Conservation (phyloP, 2,888 invertebrate genomes). For the Andrena minutula region DNA sequence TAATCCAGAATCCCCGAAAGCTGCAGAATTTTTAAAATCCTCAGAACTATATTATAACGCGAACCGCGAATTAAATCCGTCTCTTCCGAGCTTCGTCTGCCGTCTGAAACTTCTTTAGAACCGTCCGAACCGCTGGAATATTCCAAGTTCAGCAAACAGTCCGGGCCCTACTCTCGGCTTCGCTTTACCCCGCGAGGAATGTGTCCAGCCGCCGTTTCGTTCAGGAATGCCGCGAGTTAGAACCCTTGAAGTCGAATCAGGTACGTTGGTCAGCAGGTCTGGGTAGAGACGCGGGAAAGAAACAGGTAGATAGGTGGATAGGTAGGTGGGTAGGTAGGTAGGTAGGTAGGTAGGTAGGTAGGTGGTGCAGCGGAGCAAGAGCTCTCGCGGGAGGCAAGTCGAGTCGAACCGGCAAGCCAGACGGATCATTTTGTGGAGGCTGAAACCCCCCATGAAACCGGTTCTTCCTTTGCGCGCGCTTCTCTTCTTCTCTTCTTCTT, state of each 20-base stretch:
- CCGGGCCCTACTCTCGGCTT: neutral
- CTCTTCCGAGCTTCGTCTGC: too few species aligned
- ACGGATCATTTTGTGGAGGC: slow-evolving; percentile 79
- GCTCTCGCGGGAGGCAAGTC: slow-evolving; percentile 54
- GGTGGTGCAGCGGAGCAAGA: slow-evolving; percentile 72
- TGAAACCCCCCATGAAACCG: slow-evolving; percentile 77
- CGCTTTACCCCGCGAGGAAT: slow-evolving; percentile 48
- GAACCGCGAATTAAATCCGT: too few species aligned
- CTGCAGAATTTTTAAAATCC: too few species aligned
- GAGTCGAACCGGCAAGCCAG: slow-evolving; percentile 70
- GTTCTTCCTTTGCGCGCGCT: slow-evolving; percentile 67
- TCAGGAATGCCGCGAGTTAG: slow-evolving; percentile 67
- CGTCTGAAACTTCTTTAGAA: too few species aligned
- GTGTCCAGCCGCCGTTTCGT: slow-evolving; percentile 44
- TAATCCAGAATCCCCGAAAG: too few species aligned
- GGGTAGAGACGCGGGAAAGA: slow-evolving; percentile 36
- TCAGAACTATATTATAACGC: too few species aligned
- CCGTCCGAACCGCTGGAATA: too few species aligned
- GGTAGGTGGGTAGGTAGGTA: slow-evolving; percentile 59
- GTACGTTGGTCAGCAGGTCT: slow-evolving; percentile 62
- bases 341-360: slow-evolving; percentile 68
- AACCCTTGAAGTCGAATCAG: slow-evolving; percentile 58
- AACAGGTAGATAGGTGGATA: slow-evolving; percentile 50
- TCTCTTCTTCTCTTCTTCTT: slow-evolving; percentile 46
- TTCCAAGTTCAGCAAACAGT: neutral